phyloP scores from a whole-genome alignment of 1,140 invertebrate genomes.

The Heliconius nattereri region DNA sequence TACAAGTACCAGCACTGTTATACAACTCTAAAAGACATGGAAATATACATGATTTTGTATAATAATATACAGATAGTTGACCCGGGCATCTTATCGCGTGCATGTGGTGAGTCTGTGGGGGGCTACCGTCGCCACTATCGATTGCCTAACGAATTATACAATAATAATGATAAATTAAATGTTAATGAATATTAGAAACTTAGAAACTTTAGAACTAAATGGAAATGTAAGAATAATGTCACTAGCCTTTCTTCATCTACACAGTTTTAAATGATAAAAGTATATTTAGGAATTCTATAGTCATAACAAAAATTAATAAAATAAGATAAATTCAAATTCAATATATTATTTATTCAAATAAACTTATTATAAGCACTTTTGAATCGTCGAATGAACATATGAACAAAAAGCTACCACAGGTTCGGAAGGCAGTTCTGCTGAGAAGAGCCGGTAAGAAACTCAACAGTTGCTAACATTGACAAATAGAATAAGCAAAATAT shows the following conservation, averaged over 20 bases:
- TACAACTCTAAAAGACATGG: neutral
- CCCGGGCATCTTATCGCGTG: slow-evolving; percentile 56
- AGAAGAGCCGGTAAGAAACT: too few species aligned
- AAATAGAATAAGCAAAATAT: neutral
- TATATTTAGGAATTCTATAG: neutral
- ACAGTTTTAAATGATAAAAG: neutral
- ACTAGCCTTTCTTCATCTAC: neutral
- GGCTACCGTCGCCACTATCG: slow-evolving; percentile 40
- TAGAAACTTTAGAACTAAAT: too few species aligned
- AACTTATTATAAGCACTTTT: too few species aligned
- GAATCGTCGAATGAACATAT: too few species aligned
- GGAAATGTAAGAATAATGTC: neutral
- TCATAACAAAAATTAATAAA: slow-evolving; percentile 13
- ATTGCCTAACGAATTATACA: slow-evolving; percentile 31
- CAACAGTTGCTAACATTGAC: too few species aligned
- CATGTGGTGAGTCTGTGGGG: slow-evolving; percentile 75
- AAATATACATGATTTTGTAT: slow-evolving; percentile 19
- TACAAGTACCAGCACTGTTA: neutral
- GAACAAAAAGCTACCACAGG: too few species aligned
- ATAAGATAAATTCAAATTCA: too few species aligned
- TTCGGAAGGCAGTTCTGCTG: too few species aligned
- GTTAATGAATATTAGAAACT: neutral
- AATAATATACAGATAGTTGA: slow-evolving; percentile 50
- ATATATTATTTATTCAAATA: too few species aligned
- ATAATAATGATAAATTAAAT: slow-evolving; percentile 22